Percentiles rank a stretch among this genome's conserved stretches.
Conservation (phyloP, 2,797 vertebrate species). For the Phoeniculus purpureus region DNA sequence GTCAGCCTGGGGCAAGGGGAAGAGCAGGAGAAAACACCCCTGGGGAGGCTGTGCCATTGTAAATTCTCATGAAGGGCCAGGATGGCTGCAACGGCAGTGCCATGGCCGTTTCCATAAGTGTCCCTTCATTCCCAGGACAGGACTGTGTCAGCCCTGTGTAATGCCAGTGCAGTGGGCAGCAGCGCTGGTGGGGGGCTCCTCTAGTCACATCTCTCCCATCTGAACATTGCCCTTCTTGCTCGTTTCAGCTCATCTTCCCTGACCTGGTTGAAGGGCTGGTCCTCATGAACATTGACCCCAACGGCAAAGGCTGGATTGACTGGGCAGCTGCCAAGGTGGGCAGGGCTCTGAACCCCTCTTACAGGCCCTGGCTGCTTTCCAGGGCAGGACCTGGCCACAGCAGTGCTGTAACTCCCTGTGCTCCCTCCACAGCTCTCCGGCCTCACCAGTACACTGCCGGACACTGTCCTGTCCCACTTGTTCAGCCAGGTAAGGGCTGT, state of each 20-base stretch:
- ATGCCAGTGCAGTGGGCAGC: neutral
- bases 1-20: neutral
- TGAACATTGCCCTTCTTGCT: neutral
- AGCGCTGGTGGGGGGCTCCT: neutral
- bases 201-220: neutral
- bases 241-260: constrained; percentile 89
- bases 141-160: fast-evolving
- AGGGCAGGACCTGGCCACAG: neutral
- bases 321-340: constrained; percentile 95
- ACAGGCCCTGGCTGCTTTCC: fast-evolving
- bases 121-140: fast-evolving
- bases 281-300: constrained; percentile 95
- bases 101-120: neutral
- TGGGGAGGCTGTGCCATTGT: neutral
- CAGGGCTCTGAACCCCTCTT: fast-evolving
- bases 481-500: constrained; percentile 91
- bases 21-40: neutral
- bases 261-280: constrained; percentile 95
- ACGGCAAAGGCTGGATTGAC: constrained; percentile 97
- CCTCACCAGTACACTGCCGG: constrained; percentile 90
- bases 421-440: constrained; percentile 85
- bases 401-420: neutral
- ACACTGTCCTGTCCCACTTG: constrained; percentile 91
- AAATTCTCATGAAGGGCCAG: neutral
- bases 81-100: neutral